Evolutionary conservation across 1,140 invertebrate species (phyloP).

Genomic region (Penaeus chinensis): DNA sequence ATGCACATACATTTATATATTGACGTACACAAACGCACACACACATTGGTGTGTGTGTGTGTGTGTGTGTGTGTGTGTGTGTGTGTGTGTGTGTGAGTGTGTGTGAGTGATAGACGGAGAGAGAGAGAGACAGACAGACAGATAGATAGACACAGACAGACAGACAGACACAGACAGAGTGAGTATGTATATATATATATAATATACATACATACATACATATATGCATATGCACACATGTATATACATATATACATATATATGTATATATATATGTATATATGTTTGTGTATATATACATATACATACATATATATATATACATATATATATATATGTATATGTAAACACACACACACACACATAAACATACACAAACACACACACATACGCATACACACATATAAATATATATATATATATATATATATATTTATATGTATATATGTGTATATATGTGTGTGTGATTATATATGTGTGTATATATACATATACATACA

Average conservation of each 20-base stretch:
- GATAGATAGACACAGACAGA: background rate
- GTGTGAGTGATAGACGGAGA: constrained; percentile 9
- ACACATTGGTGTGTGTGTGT: background rate
- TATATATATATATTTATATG: background rate
- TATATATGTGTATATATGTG: no score
- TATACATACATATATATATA: no score
- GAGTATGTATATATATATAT: background rate
- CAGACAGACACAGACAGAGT: background rate
- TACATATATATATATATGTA: background rate
- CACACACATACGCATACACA: background rate
- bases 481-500: no score
- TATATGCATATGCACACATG: background rate
- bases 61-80: no score
- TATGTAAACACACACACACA: background rate
- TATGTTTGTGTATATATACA: no score
- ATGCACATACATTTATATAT: background rate
- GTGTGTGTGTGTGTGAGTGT: no score
- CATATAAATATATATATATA: background rate
- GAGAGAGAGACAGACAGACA: no score
- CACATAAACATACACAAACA: background rate
- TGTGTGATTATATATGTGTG: no score
- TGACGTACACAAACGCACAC: background rate
- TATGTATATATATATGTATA: background rate
- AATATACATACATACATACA: background rate
- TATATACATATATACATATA: background rate